These are phyloP conservation scores for Danio aesculapii DNA, from an alignment of 2,797 vertebrate genomes.

Conservation along the genomic window DNA sequence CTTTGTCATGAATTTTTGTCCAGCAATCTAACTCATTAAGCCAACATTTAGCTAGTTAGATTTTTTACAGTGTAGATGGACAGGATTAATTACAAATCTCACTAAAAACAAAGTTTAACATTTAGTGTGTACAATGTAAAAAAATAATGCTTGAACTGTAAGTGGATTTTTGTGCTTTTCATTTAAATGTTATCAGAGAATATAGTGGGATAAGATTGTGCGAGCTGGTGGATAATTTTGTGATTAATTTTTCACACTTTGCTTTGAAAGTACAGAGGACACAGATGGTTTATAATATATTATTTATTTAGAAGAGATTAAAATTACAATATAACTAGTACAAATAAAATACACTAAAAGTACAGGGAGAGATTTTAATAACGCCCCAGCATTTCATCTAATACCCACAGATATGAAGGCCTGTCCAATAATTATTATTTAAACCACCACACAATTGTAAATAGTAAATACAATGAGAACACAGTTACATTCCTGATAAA, in stretches of 20 bases:
- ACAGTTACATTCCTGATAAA: not conserved
- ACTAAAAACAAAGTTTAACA: too few species aligned
- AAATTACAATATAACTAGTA: not conserved
- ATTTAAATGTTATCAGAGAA: too few species aligned
- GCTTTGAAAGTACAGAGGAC: not conserved
- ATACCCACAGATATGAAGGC: not conserved
- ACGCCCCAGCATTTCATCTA: not conserved
- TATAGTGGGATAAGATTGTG: not conserved
- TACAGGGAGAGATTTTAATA: not conserved
- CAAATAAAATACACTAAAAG: not conserved
- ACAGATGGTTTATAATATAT: not conserved
- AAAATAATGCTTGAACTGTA: too few species aligned
- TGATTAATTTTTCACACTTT: not conserved
- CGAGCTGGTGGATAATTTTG: not conserved
- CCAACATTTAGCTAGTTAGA: too few species aligned
- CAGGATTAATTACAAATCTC: too few species aligned
- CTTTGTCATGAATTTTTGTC: too few species aligned
- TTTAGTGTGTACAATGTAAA: too few species aligned
- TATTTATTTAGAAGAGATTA: conserved; percentile 28
- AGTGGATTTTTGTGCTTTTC: too few species aligned
- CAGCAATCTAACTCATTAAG: too few species aligned
- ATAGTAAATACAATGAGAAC: not conserved
- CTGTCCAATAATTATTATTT: not conserved
- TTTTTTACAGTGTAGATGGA: too few species aligned
- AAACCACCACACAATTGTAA: not conserved